Conservation (phyloP, 2,113 vertebrate genomes). For the Hemiprocne comata region DNA sequence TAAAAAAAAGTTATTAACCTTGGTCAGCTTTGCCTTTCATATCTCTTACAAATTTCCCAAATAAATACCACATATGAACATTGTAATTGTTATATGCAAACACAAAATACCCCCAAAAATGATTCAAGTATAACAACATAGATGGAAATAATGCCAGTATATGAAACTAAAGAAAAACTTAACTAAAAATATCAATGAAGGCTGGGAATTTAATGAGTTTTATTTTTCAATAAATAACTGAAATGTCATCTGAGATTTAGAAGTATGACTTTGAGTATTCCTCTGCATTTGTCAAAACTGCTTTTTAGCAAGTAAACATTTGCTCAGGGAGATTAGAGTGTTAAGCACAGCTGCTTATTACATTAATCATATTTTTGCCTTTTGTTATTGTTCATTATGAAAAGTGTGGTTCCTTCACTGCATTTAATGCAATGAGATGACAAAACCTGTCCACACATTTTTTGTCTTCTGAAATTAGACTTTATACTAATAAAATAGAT, state of each 20-base stretch:
- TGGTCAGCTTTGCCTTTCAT: neutral
- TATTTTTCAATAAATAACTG: neutral
- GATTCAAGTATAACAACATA: neutral
- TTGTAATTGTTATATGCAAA: neutral
- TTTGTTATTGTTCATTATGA: neutral
- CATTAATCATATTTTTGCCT: neutral
- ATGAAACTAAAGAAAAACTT: neutral
- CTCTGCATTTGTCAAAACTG: neutral
- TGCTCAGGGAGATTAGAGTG: neutral
- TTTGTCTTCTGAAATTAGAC: neutral
- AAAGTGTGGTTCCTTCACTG: neutral
- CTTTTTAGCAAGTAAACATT: neutral
- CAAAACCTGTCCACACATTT: neutral
- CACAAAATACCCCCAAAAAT: rapidly evolving
- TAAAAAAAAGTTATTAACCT: neutral
- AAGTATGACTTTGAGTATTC: neutral
- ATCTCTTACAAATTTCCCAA: too few relatives aligned
- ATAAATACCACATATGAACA: neutral
- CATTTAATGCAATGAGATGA: neutral
- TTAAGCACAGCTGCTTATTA: neutral
- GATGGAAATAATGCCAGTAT: neutral
- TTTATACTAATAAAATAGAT: neutral
- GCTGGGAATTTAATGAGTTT: neutral
- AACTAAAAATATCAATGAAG: neutral
- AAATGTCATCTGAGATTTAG: neutral